Percentiles rank a stretch among this genome's conserved stretches.
These are phyloP conservation scores for Scomber colias DNA, from an alignment of 2,113 vertebrate genomes.

Conservation along the genomic window DNA sequence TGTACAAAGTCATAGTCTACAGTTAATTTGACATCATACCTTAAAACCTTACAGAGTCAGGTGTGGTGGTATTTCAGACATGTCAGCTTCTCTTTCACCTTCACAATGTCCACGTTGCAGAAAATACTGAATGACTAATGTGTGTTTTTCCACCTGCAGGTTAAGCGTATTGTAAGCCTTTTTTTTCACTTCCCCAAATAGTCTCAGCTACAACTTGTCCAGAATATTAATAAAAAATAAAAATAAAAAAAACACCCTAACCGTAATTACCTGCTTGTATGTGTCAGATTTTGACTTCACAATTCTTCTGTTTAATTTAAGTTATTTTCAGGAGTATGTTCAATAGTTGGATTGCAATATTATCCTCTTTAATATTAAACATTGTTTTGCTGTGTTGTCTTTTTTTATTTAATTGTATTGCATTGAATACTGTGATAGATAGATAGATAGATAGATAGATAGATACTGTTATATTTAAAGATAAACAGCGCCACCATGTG, in stretches of 20 bases:
- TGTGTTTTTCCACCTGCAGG: not conserved
- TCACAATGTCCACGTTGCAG: not conserved
- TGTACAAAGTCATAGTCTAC: no score
- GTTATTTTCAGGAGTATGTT: no score
- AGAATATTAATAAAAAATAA: not conserved
- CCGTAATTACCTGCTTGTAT: no score
- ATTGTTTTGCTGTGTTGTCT: no score
- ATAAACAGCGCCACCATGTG: slow-evolving; percentile 32
- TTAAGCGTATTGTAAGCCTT: not conserved
- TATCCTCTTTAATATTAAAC: no score
- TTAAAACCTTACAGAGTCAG: not conserved
- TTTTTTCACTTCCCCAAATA: not conserved
- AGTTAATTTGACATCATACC: no score
- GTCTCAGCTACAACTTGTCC: not conserved
- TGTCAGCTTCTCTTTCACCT: not conserved
- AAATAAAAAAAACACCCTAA: no score
- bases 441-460: not conserved
- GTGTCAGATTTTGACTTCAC: no score
- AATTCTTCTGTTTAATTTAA: no score
- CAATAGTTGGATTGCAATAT: no score
- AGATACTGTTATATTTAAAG: not conserved
- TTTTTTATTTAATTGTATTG: no score
- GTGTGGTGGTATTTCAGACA: no score
- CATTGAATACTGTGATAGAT: not conserved
- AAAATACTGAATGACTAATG: not conserved